A percentile compares a stretch with the other conserved stretches of the same genome.
These are phyloP conservation scores for Colletes latitarsis DNA, from an alignment of 1,140 invertebrate genomes.

Conservation along the genomic window DNA sequence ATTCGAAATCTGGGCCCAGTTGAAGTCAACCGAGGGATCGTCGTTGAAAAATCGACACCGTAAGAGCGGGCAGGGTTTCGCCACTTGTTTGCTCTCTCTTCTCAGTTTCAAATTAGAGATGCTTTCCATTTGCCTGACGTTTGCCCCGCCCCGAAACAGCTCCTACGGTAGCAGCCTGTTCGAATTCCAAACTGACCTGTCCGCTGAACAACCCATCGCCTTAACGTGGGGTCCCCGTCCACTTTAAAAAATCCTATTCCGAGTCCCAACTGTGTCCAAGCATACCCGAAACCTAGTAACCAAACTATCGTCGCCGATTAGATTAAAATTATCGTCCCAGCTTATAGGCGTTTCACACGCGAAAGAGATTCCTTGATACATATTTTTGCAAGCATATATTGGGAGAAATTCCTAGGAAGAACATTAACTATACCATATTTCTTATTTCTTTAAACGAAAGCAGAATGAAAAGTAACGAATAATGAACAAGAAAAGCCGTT, in stretches of 20 bases:
- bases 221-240: constrained; percentile 32
- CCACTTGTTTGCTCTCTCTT: constrained; percentile 71
- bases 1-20: not conserved
- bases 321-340: not conserved
- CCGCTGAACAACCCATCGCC: constrained; percentile 53
- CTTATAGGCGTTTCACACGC: no score
- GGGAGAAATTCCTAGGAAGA: no score
- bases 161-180: constrained; percentile 74
- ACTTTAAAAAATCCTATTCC: constrained; percentile 28
- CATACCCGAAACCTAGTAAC: not conserved
- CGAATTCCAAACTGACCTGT: constrained; percentile 71
- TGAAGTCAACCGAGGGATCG: not conserved
- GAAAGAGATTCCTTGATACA: no score
- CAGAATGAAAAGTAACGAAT: no score
- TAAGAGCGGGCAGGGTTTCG: constrained; percentile 52
- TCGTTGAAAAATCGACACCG: constrained; percentile 29
- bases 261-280: not conserved
- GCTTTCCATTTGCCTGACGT: constrained; percentile 76
- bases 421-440: no score
- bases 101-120: constrained; percentile 77
- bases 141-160: constrained; percentile 72
- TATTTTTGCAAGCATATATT: no score
- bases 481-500: no score
- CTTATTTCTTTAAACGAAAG: no score
- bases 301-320: not conserved